phyloP scores from a whole-genome alignment of 2,797 vertebrate genomes.

The Peromyscus eremicus region DNA sequence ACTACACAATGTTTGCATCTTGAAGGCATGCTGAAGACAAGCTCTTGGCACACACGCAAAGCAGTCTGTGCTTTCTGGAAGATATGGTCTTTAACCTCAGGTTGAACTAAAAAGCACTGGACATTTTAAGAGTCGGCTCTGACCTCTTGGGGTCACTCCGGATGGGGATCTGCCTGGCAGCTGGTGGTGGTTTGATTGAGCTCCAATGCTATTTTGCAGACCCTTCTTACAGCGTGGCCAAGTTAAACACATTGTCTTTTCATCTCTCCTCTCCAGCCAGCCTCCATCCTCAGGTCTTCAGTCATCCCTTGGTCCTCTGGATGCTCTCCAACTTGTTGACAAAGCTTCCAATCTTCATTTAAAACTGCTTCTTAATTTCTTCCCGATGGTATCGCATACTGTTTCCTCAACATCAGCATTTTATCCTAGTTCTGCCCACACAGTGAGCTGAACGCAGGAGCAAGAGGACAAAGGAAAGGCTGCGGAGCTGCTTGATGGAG shows the following conservation, averaged over 20 bases:
- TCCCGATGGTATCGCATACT: conserved; percentile 68
- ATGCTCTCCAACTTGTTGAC: conserved; percentile 87
- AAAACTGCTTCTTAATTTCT: conserved; percentile 73
- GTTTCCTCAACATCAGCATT: conserved; percentile 71
- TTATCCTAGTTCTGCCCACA: conserved; percentile 72
- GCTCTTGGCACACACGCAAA: conserved; percentile 64
- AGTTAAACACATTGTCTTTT: conserved; percentile 86
- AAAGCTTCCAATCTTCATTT: conserved; percentile 76
- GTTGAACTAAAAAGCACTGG: conserved; percentile 77
- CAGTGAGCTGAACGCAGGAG: conserved; percentile 34
- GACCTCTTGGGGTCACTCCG: conserved; percentile 67
- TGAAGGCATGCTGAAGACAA: conserved; percentile 60
- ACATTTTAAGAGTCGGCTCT: conserved; percentile 75
- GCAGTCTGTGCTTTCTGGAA: conserved; percentile 44
- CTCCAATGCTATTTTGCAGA: conserved; percentile 71
- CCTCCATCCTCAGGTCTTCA: conserved; percentile 84
- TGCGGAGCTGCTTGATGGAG: background rate
- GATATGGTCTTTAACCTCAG: conserved; percentile 77
- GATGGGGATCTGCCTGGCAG: conserved; percentile 75
- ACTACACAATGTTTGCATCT: conserved; percentile 51
- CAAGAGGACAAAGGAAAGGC: background rate
- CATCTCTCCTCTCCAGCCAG: conserved; percentile 82
- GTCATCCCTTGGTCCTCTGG: conserved; percentile 85
- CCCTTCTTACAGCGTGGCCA: conserved; percentile 81
- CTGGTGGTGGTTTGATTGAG: conserved; percentile 74